phyloP scores from a whole-genome alignment of 2,797 vertebrate species.

The Epinephelus malabaricus region DNA sequence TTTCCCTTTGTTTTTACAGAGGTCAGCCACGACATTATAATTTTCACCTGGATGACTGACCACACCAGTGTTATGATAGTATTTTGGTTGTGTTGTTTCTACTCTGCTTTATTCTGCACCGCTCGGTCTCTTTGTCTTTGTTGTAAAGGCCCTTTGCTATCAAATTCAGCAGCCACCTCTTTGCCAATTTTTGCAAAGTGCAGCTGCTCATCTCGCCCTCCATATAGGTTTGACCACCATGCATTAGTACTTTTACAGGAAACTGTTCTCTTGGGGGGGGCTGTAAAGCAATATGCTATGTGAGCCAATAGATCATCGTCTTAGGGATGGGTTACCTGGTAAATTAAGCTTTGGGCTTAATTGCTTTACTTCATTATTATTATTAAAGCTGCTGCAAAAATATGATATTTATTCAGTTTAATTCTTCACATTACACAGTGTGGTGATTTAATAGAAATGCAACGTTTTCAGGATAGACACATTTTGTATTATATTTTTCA shows the following conservation, averaged over 20 bases:
- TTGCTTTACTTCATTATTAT: constrained; percentile 5
- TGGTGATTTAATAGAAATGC: neutral
- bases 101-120: constrained; percentile 56
- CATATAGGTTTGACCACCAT: constrained; percentile 60
- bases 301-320: constrained; percentile 33
- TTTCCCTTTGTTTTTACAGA: constrained; percentile 69
- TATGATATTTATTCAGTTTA: neutral
- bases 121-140: constrained; percentile 54
- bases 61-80: constrained; percentile 75
- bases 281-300: constrained; percentile 52
- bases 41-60: constrained; percentile 82
- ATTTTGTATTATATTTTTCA: constrained; percentile 16
- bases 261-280: constrained; percentile 62
- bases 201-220: constrained; percentile 56
- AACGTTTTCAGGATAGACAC: neutral
- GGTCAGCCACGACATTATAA: constrained; percentile 67
- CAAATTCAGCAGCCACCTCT: constrained; percentile 60
- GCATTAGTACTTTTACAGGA: constrained; percentile 80
- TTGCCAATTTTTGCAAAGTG: constrained; percentile 63
- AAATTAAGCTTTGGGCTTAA: constrained; percentile 17
- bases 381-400: neutral
- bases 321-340: constrained; percentile 50
- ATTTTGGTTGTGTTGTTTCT: constrained; percentile 68
- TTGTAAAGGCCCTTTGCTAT: constrained; percentile 60
- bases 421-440: neutral